Base-by-base conservation (phyloP, 2,113 vertebrate species). In the Psittacula cyanocephala region DNA sequence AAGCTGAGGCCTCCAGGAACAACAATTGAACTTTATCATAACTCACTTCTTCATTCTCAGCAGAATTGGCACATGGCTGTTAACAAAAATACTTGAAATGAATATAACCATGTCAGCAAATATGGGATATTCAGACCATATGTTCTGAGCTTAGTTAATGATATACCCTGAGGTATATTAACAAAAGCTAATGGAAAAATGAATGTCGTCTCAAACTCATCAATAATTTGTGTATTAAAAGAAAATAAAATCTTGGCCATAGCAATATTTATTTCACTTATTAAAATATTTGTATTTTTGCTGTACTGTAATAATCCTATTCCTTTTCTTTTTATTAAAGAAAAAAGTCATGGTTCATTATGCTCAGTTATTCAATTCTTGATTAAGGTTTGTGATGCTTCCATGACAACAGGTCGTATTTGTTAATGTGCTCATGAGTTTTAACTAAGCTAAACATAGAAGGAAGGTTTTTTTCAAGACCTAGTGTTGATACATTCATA, bases 31-130 rank as follows among this genome's bases (percentile, higher is more conserved):
- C 52, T 57, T 87, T 72, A 89, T 57, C 44, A 84, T 60, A 88
- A 93, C 57, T 90, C 75, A 88, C 35, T 69, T 86, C 55, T 90
- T 93, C n/a, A 80, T 65, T 92, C 76, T 89, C 70, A 93, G 81
- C 37, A 96, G 87, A 97, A 79, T 5, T 82, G 41, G 35, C 74
- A 89, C 18, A 68, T 37, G 60, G 53, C 7, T 75, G 33, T 44
- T 75, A 63, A 92, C 28, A 83, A 96, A 94, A 95, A 96, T 46
- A 78, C 39, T 81, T 84, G 76, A 95, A 92, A 74, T 44, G 7
- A 84, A 92, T 72, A 91, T 52, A 74, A 65, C 50, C 28, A 62
- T 47, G 47, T 90, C 81, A 96, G 88, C 75, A 96, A 94, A 93
- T 76, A 37, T 25, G 39, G 67, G n/a, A 53, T 91, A 93, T 31